A percentile compares a stretch with the other conserved stretches of the same genome.
phyloP scores from a whole-genome alignment of 2,888 invertebrate species.

The Seira musarum region DNA sequence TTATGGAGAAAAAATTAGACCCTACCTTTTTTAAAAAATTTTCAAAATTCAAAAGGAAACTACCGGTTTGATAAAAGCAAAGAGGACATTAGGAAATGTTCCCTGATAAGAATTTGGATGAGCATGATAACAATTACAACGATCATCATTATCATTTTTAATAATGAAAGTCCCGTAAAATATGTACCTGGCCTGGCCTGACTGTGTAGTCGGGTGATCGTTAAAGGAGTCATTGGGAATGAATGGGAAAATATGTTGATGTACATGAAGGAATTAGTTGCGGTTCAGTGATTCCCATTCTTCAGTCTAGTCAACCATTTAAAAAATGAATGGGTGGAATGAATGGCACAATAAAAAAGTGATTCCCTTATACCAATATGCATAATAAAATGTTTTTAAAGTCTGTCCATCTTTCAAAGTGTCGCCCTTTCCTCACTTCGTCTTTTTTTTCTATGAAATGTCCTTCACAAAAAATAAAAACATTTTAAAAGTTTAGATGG shows the following conservation, averaged over 20 bases:
- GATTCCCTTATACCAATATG: background rate
- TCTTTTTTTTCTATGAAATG: background rate
- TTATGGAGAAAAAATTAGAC: slow-evolving; percentile 40
- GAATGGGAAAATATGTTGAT: slow-evolving; percentile 33
- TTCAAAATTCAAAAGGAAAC: background rate
- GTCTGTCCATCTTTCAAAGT: background rate
- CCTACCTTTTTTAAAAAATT: background rate
- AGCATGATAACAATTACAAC: slow-evolving; percentile 3
- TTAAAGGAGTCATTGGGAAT: slow-evolving; percentile 20
- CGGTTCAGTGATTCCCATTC: slow-evolving; percentile 30
- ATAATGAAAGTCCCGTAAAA: slow-evolving; percentile 44
- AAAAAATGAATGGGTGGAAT: slow-evolving; percentile 37
- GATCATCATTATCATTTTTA: background rate
- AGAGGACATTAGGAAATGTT: slow-evolving; percentile 19
- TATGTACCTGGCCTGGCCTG: too few species aligned
- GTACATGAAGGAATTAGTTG: slow-evolving; percentile 33
- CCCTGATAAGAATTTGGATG: background rate
- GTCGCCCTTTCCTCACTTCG: slow-evolving; percentile 8
- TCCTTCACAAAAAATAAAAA: too few species aligned
- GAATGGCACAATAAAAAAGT: background rate
- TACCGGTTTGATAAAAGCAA: slow-evolving; percentile 13
- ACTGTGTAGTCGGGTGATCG: too few species aligned
- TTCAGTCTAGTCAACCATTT: slow-evolving; percentile 44
- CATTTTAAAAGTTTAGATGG: too few species aligned
- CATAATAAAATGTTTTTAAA: background rate